Evolutionary conservation across 2,797 vertebrate species (phyloP).

Genomic region (Thunnus albacares): DNA sequence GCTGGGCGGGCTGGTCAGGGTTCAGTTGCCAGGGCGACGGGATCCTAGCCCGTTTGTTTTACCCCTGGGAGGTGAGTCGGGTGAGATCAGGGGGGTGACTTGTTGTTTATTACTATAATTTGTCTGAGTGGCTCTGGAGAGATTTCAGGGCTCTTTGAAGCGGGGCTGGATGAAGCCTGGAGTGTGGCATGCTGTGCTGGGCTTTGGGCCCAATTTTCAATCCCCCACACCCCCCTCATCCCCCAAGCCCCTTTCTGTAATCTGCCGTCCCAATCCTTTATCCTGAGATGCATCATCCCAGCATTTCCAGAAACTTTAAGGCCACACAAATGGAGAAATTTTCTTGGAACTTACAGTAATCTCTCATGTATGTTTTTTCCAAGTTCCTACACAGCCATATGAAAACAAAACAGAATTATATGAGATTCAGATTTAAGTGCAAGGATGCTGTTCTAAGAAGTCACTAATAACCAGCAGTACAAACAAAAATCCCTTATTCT

Average conservation of each 20-base stretch:
- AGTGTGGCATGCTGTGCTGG: constrained; percentile 78
- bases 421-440: not conserved
- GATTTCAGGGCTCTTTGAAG: constrained; percentile 80
- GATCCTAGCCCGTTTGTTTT: constrained; percentile 75
- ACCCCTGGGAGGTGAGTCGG: constrained; percentile 66
- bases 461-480: not conserved
- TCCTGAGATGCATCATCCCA: constrained; percentile 51
- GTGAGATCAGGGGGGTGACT: constrained; percentile 58
- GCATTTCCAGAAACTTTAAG: constrained; percentile 50
- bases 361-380: constrained; percentile 23
- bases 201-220: constrained; percentile 74
- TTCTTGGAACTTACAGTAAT: constrained; percentile 18
- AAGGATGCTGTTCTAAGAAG: not conserved
- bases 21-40: constrained; percentile 77
- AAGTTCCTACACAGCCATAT: not conserved
- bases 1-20: constrained; percentile 74
- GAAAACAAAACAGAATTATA: not conserved
- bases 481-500: not conserved
- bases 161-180: constrained; percentile 72
- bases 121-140: constrained; percentile 81
- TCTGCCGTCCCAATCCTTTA: constrained; percentile 62
- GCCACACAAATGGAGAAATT: constrained; percentile 64
- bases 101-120: constrained; percentile 86
- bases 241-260: constrained; percentile 51
- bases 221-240: constrained; percentile 22